Evolutionary conservation across 2,113 vertebrate species (phyloP).

Genomic region (Nansenia antarctica): DNA sequence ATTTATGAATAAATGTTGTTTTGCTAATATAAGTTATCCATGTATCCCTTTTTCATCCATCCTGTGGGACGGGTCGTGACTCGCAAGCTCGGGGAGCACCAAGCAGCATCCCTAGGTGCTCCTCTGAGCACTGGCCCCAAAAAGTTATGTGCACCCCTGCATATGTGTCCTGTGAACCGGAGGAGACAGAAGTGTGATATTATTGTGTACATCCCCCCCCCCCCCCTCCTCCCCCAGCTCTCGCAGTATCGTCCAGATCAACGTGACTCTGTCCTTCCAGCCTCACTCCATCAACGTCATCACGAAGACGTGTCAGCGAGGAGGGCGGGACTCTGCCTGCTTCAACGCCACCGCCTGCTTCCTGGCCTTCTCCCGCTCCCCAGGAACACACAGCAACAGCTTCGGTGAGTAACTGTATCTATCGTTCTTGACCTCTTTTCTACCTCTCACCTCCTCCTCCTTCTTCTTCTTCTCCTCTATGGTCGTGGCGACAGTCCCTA

Average conservation of each 20-base stretch:
- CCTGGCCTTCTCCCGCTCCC: slow-evolving; percentile 70
- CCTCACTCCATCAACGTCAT: slow-evolving; percentile 86
- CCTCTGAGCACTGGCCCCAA: too few species aligned
- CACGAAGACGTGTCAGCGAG: slow-evolving; percentile 81
- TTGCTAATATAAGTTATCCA: too few species aligned
- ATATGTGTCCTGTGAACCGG: too few species aligned
- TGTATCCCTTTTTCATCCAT: too few species aligned
- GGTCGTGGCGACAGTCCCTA: too few species aligned
- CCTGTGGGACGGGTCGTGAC: too few species aligned
- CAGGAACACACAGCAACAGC: slow-evolving; percentile 54
- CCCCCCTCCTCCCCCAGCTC: slow-evolving; percentile 71
- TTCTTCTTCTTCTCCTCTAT: background rate
- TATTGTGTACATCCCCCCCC: background rate
- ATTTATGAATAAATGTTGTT: too few species aligned
- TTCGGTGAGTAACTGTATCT: slow-evolving; percentile 68
- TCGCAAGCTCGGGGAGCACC: too few species aligned
- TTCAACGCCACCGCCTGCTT: slow-evolving; percentile 85
- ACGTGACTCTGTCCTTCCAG: slow-evolving; percentile 76
- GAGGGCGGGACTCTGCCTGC: slow-evolving; percentile 81
- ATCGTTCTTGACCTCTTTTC: background rate
- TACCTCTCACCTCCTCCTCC: background rate
- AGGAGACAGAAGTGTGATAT: background rate
- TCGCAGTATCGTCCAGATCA: slow-evolving; percentile 82
- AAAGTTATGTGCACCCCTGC: too few species aligned
- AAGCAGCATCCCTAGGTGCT: too few species aligned